Evolutionary conservation across 1,140 invertebrate species (phyloP).

Genomic region (Euborellia annulipes): DNA sequence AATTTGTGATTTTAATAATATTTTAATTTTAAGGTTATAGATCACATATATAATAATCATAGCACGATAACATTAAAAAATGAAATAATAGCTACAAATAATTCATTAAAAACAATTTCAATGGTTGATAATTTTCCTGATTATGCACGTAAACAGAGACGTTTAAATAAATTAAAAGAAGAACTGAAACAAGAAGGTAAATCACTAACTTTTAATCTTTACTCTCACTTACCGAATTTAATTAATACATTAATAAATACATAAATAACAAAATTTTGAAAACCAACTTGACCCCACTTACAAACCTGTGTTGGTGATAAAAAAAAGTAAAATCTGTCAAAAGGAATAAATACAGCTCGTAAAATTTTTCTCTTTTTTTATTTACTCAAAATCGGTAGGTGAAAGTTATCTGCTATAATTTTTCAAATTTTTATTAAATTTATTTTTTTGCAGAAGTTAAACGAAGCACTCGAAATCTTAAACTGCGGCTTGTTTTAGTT

Average conservation of each 20-base stretch:
- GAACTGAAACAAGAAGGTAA: conserved; percentile 28
- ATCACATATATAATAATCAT: too few species aligned
- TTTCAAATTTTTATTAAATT: conserved; percentile 3
- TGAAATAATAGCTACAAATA: conserved; percentile 27
- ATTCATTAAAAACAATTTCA: conserved; percentile 30
- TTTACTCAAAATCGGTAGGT: background rate
- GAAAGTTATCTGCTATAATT: background rate
- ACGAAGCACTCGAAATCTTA: background rate
- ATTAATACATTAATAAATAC: background rate
- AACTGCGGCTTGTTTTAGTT: background rate
- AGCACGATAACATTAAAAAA: conserved; percentile 11
- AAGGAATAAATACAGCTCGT: conserved; percentile 14
- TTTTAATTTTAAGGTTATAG: too few species aligned
- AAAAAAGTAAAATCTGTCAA: conserved; percentile 11
- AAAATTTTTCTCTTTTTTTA: conserved; percentile 18
- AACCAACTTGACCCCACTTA: conserved; percentile 8
- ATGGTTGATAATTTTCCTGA: conserved; percentile 42
- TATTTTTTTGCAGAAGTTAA: background rate
- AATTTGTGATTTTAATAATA: too few species aligned
- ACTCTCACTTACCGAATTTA: too few species aligned
- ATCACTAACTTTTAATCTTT: too few species aligned
- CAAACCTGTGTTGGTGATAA: conserved; percentile 10
- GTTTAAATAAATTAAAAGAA: conserved; percentile 29
- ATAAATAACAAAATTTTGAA: background rate
- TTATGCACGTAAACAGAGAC: conserved; percentile 36